These are phyloP conservation scores for Nothoprocta perdicaria DNA, from an alignment of 2,113 vertebrate species.

Conservation along the genomic window DNA sequence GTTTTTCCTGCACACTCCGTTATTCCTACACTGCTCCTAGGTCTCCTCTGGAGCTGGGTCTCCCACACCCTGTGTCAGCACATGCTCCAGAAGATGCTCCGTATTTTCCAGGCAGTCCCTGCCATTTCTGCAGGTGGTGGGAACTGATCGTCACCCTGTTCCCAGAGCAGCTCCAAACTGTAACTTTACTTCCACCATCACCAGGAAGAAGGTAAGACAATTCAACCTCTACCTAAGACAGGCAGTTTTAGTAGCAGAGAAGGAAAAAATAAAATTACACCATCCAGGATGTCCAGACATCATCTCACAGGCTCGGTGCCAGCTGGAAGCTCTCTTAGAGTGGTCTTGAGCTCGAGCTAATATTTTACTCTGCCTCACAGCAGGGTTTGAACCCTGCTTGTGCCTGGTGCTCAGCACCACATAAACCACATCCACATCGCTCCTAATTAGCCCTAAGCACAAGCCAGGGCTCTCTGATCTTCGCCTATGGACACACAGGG, in stretches of 20 bases:
- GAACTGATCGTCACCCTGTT: too few relatives aligned
- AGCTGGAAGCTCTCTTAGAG: conserved; percentile 21
- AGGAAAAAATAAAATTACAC: neutral
- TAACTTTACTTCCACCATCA: neutral
- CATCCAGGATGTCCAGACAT: neutral
- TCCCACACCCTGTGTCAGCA: neutral
- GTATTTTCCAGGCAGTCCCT: neutral
- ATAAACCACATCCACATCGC: neutral
- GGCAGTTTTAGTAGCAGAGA: neutral
- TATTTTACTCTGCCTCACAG: neutral
- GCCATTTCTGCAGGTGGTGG: too few relatives aligned
- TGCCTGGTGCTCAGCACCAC: neutral
- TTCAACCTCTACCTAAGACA: neutral
- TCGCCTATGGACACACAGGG: neutral
- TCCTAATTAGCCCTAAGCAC: neutral
- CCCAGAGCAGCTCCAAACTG: neutral
- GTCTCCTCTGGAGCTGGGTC: neutral
- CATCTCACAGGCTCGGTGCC: neutral
- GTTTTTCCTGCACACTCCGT: neutral
- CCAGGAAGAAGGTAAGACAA: neutral
- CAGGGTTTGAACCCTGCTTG: neutral
- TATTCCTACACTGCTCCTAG: neutral
- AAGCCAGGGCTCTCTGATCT: fast-evolving
- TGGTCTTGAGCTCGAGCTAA: neutral
- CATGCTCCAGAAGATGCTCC: fast-evolving